These are phyloP conservation scores for Dasysyrphus albostriatus DNA, from an alignment of 2,888 invertebrate genomes.

Conservation along the genomic window DNA sequence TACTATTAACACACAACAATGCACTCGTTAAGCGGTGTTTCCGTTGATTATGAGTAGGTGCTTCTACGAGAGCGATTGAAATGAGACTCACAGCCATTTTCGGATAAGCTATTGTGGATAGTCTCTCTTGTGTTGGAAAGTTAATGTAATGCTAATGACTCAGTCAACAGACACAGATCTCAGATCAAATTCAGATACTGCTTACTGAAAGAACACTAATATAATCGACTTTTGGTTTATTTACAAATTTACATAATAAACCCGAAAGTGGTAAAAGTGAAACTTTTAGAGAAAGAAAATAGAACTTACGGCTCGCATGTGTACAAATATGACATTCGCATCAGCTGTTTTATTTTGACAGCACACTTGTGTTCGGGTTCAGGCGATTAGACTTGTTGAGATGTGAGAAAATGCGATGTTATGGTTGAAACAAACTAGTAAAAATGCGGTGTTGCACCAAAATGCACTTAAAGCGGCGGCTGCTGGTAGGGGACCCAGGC, in stretches of 20 bases:
- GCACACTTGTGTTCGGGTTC: neutral
- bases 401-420: neutral
- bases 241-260: conserved; percentile 41
- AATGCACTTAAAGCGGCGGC: too few relatives aligned
- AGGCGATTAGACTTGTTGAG: neutral
- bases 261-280: conserved; percentile 10
- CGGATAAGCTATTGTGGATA: conserved; percentile 17
- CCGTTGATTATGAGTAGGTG: conserved; percentile 20
- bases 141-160: conserved; percentile 30
- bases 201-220: conserved; percentile 11
- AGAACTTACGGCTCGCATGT: neutral
- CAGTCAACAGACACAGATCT: conserved; percentile 26
- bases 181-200: neutral
- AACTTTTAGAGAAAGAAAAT: neutral
- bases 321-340: neutral
- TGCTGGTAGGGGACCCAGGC: too few relatives aligned
- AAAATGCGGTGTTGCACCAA: too few relatives aligned
- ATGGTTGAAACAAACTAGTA: neutral
- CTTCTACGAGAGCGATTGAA: conserved; percentile 45
- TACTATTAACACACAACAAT: conserved; percentile 12
- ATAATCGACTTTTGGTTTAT: conserved; percentile 8
- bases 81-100: conserved; percentile 67
- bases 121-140: conserved; percentile 14
- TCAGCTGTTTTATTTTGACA: conserved; percentile 15
- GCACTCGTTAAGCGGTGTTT: conserved; percentile 1